Evolutionary conservation across 2,888 invertebrate species (phyloP), one percentile per base, ranked within the genome.

Genomic region (Cryptus viduatorius): DNA sequence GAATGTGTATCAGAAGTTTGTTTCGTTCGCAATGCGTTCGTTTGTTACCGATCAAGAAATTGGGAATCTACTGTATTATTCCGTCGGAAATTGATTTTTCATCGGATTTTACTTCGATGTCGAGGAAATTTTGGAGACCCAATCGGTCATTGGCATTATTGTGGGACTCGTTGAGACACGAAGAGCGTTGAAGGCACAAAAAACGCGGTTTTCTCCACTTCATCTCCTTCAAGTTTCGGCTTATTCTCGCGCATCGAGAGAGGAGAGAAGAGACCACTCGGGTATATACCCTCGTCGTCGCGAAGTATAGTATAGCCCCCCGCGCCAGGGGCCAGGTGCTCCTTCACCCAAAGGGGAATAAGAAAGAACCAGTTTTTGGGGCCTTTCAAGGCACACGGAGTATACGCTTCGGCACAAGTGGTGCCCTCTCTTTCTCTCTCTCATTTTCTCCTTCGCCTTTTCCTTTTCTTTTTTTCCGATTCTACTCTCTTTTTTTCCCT

Each of bases 301-400:
- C 31, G 59, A 31, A 61, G 59, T 61, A 61, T 61, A 67, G 76
- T 50, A 67, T 68, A 84, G 81, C 80, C 86, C 37, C 37, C 37
- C 37, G 86, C 86, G 88, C 87, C 88, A 86, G 89, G 86, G 89
- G 90, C 93, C 93, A 93, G 93, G 93, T 92, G 93, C 89, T 89
- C 88, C 88, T 88, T 89, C 88, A 75, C 72, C 86, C 87, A 75
- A 88, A 89, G 89, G 90, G 90, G 88, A 89, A 88, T 59, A 82
- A 88, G 89, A 90, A 89, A 90, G 90, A 91, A 88, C 87, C 87
- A 87, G 87, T 87, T 87, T 87, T 86, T 86, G 83, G 86, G 82
- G 82, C 73, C 83, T 80, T 83, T 81, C 82, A 69, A 80, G 78
- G 75, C 72, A 78, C 78, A 44, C 82, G 67, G 29, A 76, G 50